Percentiles rank a stretch among this genome's conserved stretches.
Evolutionary conservation across 1,140 invertebrate genomes (phyloP).

Genomic region (Octopus sinensis): DNA sequence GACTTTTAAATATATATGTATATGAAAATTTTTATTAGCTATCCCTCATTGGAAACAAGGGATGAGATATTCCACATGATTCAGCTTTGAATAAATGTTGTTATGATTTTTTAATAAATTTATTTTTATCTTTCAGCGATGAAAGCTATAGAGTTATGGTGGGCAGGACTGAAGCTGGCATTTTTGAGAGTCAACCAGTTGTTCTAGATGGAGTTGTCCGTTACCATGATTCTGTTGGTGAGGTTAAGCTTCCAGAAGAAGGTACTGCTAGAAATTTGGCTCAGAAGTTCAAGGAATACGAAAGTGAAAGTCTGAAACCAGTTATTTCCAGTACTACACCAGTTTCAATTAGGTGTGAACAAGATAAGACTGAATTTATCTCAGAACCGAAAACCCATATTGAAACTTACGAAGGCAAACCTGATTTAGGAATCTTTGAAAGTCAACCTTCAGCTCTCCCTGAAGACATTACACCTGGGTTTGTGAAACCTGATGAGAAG

Average conservation of each 20-base stretch:
- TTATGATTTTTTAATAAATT: not conserved
- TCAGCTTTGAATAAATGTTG: no score
- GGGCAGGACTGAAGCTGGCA: slow-evolving; percentile 22
- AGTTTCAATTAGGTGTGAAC: slow-evolving; percentile 31
- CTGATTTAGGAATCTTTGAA: slow-evolving; percentile 47
- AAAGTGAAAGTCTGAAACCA: not conserved
- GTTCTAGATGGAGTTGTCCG: slow-evolving; percentile 26
- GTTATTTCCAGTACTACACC: slow-evolving; percentile 26
- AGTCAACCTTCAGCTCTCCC: slow-evolving; percentile 35
- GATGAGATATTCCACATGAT: no score
- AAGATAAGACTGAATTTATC: slow-evolving; percentile 43
- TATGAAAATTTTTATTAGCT: no score
- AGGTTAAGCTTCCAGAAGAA: slow-evolving; percentile 23
- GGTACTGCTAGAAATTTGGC: slow-evolving; percentile 44
- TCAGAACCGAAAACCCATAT: slow-evolving; percentile 39
- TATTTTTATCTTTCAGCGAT: not conserved
- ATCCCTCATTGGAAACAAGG: no score
- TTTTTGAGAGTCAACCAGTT: slow-evolving; percentile 36
- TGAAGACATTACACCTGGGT: slow-evolving; percentile 38
- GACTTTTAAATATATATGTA: no score
- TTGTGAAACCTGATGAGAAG: slow-evolving; percentile 27
- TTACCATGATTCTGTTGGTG: not conserved
- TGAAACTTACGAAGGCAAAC: slow-evolving; percentile 38
- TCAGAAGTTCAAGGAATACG: slow-evolving; percentile 31
- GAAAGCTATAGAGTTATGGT: slow-evolving; percentile 5